phyloP scores from a whole-genome alignment of 2,888 invertebrate species.

The Operophtera brumata region DNA sequence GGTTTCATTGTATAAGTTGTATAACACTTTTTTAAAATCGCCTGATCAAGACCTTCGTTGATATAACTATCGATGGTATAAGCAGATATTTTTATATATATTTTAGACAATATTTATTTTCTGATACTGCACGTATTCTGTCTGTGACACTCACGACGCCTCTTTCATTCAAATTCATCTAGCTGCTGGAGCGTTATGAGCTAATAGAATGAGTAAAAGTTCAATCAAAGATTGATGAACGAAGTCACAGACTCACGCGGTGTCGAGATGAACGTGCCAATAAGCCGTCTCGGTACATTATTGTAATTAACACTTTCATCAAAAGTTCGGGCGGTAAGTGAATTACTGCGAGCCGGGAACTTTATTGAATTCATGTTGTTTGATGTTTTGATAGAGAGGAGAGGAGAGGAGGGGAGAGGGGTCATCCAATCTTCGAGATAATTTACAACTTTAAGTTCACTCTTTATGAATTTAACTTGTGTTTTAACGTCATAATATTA shows the following conservation, averaged over 20 bases:
- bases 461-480: background rate
- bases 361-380: constrained; percentile 16
- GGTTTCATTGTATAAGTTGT: too few species aligned
- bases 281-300: constrained; percentile 12
- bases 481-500: background rate
- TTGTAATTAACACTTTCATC: constrained; percentile 16
- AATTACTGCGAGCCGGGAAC: constrained; percentile 11
- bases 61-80: too few species aligned
- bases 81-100: too few species aligned
- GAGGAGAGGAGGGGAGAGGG: background rate
- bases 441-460: background rate
- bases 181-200: too few species aligned
- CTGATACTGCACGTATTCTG: too few species aligned
- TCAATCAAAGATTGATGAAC: background rate
- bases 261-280: constrained; percentile 4
- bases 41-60: too few species aligned
- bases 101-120: too few species aligned
- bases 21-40: too few species aligned
- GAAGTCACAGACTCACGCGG: background rate
- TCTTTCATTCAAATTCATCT: too few species aligned
- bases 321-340: constrained; percentile 11
- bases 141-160: too few species aligned
- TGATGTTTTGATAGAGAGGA: constrained; percentile 6
- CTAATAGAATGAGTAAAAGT: background rate
- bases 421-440: background rate